phyloP scores from a whole-genome alignment of 1,140 invertebrate genomes.

The Lamellibrachia luymesi region DNA sequence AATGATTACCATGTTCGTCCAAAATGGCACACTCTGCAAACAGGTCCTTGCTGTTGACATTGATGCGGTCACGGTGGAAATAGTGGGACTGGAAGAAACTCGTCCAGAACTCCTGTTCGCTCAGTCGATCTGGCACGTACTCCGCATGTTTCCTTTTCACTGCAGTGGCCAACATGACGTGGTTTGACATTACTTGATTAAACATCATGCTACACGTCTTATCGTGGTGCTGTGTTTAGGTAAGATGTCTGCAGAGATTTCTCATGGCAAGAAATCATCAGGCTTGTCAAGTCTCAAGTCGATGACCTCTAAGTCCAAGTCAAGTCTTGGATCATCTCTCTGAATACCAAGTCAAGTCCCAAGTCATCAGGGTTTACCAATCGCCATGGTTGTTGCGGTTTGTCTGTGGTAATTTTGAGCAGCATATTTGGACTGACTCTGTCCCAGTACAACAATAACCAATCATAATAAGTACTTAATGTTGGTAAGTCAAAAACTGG shows the following conservation, averaged over 20 bases:
- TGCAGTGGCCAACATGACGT: constrained; percentile 24
- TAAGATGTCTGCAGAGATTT: not conserved
- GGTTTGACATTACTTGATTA: not conserved
- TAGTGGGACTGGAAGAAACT: constrained; percentile 99
- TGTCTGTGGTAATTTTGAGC: too few species aligned
- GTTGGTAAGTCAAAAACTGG: too few species aligned
- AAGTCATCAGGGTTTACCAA: too few species aligned
- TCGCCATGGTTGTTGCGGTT: too few species aligned
- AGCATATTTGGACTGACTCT: too few species aligned
- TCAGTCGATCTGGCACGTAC: constrained; percentile 92
- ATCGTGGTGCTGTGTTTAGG: not conserved
- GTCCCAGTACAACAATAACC: too few species aligned
- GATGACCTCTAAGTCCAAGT: too few species aligned
- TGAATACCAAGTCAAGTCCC: too few species aligned
- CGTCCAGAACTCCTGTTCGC: constrained; percentile 97
- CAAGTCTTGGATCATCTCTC: too few species aligned
- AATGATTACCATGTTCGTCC: constrained; percentile 74
- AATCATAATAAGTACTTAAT: too few species aligned
- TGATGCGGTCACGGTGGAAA: constrained; percentile 94
- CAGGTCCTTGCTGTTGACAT: constrained; percentile 78
- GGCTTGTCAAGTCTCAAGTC: too few species aligned
- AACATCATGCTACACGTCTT: not conserved
- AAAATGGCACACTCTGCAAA: constrained; percentile 96
- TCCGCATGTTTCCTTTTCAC: constrained; percentile 96
- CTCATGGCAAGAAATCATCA: too few species aligned